Base-by-base conservation (phyloP, 2,113 vertebrate species). In the Condylura cristata region DNA sequence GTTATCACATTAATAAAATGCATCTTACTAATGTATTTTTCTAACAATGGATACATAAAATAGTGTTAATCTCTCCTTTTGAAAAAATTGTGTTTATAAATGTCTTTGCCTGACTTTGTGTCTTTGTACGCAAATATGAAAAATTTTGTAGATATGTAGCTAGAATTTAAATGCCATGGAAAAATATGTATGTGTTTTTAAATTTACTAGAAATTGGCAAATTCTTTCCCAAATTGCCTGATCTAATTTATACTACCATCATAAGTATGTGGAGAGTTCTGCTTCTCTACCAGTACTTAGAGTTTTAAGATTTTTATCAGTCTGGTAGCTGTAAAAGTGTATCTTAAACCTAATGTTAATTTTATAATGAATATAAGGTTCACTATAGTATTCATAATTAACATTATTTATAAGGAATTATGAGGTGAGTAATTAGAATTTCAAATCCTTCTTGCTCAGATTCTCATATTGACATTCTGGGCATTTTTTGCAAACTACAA, bases 301-400 rank as follows among this genome's bases (percentile, higher is more conserved):
- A 94, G 74, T 89, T 85, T 61, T 48, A 75, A 53, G 66, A 89
- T 89, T 89, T 89, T 92, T 85, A 51, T 60, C 39, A 44, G 37
- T 76, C 34, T 39, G 26, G 63, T 46, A 9, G 44, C 3, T 84
- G 6, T 32, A n/a, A 88, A 89, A 61, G 79, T 34, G 13, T 51
- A 58, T 51, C 63, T 91, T 44, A 78, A 94, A 79, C 22, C n/a
- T 32, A 70, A 86, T 32, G 78, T 74, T 9, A 60, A 85, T 96
- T 87, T 74, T 51, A 68, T 53, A 79, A 48, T 68, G 18, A 91
- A 44, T 34, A n/a, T 34, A 79, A 53, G 17, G 17, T 53, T 53
- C 51, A 53, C 51, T 53, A 20, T 53, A 53, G 20, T 18, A 20
- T 17, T 53, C 4, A 34, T 39, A 61, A 70, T 51, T 41, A 91